A percentile compares a stretch with the other conserved stretches of the same genome.
Evolutionary conservation across 2,113 vertebrate genomes (phyloP).

Genomic region (Solenodon paradoxus): DNA sequence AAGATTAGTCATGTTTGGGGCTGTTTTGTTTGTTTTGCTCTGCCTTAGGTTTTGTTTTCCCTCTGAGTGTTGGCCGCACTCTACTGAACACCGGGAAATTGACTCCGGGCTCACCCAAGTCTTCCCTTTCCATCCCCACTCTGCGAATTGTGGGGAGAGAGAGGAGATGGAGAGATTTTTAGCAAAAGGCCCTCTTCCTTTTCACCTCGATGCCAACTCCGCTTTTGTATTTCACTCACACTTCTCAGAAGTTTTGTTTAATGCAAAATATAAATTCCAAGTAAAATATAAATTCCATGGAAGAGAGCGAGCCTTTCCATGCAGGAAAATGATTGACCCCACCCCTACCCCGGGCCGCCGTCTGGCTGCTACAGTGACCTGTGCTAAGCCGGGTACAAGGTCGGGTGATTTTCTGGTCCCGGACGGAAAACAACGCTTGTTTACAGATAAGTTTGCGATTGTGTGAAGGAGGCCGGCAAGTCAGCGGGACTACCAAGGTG

Average conservation of each 20-base stretch:
- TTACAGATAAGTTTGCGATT: not conserved
- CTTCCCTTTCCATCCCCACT: not conserved
- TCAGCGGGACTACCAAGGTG: not conserved
- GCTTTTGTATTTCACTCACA: not conserved
- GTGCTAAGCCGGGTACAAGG: not conserved
- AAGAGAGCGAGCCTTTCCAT: not conserved
- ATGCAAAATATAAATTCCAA: not conserved
- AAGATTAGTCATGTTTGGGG: not conserved
- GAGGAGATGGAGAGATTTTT: not conserved
- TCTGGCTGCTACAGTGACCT: not conserved
- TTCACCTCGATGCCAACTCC: not conserved
- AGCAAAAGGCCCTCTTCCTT: slow-evolving; percentile 34
- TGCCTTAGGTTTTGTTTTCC: not conserved
- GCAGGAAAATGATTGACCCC: not conserved
- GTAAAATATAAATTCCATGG: not conserved
- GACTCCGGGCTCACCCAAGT: not conserved
- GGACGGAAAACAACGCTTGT: not conserved
- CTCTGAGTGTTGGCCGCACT: not conserved
- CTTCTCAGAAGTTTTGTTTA: not conserved
- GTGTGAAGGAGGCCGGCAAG: not conserved
- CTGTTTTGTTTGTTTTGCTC: not conserved
- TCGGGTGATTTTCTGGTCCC: not conserved
- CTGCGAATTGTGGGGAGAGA: not conserved
- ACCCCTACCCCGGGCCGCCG: not conserved
- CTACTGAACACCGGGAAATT: not conserved